Conservation (phyloP, 2,797 vertebrate species). For the Tauraco hartlaubi region DNA sequence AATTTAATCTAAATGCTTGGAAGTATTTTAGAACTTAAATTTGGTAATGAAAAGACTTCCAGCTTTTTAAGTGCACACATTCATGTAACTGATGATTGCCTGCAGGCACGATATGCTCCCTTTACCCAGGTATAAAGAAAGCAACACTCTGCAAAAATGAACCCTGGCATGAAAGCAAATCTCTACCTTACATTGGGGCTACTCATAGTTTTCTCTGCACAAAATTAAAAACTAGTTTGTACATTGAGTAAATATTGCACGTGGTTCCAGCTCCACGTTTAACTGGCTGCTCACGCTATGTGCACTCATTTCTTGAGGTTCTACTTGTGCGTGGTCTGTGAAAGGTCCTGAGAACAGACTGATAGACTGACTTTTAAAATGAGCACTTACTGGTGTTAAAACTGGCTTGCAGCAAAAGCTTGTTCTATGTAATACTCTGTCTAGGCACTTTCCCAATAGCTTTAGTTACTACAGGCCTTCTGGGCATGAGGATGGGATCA, state of each 20-base stretch:
- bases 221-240: background rate
- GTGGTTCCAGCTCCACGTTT: background rate
- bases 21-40: background rate
- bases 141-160: background rate
- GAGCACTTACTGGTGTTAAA: background rate
- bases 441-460: background rate
- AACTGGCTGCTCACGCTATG: background rate
- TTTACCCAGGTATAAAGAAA: background rate
- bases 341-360: background rate
- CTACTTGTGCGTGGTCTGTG: rapidly evolving
- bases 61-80: background rate
- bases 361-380: background rate
- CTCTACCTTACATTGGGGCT: background rate
- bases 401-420: background rate
- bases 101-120: background rate
- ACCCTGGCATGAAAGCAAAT: background rate
- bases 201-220: background rate
- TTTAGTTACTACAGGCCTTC: background rate
- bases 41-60: background rate
- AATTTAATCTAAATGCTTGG: background rate
- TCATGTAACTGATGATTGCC: background rate
- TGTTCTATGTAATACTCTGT: background rate
- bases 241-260: background rate
- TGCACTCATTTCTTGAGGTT: background rate
- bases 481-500: background rate